A percentile compares a stretch with the other conserved stretches of the same genome.
These are phyloP conservation scores for Ypsolopha sequella DNA, from an alignment of 2,888 invertebrate species.

Conservation along the genomic window DNA sequence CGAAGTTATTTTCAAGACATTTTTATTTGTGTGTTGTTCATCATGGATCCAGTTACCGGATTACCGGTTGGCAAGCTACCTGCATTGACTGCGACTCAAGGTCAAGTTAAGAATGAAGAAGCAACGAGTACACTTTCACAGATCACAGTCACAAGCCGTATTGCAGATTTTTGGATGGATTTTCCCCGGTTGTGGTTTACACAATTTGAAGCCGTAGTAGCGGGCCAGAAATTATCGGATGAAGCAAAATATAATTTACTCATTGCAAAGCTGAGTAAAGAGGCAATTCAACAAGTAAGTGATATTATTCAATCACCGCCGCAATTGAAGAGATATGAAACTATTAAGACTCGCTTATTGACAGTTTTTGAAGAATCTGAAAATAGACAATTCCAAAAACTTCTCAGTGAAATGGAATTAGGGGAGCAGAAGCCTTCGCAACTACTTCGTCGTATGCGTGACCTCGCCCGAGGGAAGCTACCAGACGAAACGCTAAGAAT, in stretches of 20 bases:
- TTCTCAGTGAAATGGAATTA: conserved; percentile 1
- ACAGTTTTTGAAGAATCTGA: neutral
- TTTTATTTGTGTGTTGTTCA: too few relatives aligned
- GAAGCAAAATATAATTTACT: conserved; percentile 11
- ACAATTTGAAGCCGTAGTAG: too few relatives aligned
- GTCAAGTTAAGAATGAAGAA: too few relatives aligned
- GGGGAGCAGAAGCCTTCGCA: conserved; percentile 2
- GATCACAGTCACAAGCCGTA: too few relatives aligned
- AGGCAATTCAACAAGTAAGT: conserved; percentile 6
- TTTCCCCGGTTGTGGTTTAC: too few relatives aligned
- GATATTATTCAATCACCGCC: conserved; percentile 5
- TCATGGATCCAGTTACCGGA: too few relatives aligned
- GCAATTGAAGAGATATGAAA: neutral
- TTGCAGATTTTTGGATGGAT: too few relatives aligned
- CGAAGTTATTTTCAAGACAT: too few relatives aligned
- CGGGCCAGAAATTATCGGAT: too few relatives aligned
- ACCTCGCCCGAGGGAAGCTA: conserved; percentile 1
- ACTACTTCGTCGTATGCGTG: conserved; percentile 1
- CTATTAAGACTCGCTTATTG: neutral
- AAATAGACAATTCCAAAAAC: neutral
- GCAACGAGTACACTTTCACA: too few relatives aligned
- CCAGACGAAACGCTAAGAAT: neutral
- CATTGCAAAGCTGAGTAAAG: conserved; percentile 9
- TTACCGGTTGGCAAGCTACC: too few relatives aligned
- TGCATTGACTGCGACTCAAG: too few relatives aligned